Base-by-base conservation (phyloP, 1,140 invertebrate species). In the Leptonema lineaticorne region DNA sequence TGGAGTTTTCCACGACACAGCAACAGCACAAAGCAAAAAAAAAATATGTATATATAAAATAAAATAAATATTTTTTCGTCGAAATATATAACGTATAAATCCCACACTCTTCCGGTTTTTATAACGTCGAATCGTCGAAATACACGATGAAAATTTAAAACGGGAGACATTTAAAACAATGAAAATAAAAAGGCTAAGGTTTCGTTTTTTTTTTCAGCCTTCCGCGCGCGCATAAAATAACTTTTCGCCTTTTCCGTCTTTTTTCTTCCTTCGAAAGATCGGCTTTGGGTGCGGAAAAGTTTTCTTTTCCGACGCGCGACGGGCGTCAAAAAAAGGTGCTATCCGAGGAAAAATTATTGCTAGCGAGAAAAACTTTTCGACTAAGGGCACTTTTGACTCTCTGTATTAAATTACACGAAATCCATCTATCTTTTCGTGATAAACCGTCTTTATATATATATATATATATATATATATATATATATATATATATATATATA, bases 401-500 rank as follows among this genome's bases (percentile, higher is more conserved):
- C 20, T 53, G 50, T 53, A 53, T 53, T 53, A 53, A 53, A 53
- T 53, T 22, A 53, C 50, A 26, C 50, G 24, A 53, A 53, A 53
- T 53, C 50, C 50, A 53, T 53, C 50, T 53, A 53, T 53, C 50
- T 53, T 53, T 24, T 26, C 5, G 24, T 11, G 11, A 41, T 11
- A 16, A 9, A 16, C 2, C 37, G 16, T 41, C 9, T 4, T 41
- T 14, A 41, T 11, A 41, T 33, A 33, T 11, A 33, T 33, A 33
- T 33, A 6, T 33, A 5, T 6, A 6, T 33, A 33, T 33, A 33
- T 5, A 11, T 33, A 33, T 33, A 33, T 33, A 33, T 33, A 11
- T 33, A 33, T 33, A 11, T 33, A 33, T 11, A 11, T 33, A 11
- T 33, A 33, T 11, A 33, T 5, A 11, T 11, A 33, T 6, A 11